A percentile compares a stretch with the other conserved stretches of the same genome.
Conservation (phyloP, 1,140 invertebrate genomes). For the Drosophila setifemur region DNA sequence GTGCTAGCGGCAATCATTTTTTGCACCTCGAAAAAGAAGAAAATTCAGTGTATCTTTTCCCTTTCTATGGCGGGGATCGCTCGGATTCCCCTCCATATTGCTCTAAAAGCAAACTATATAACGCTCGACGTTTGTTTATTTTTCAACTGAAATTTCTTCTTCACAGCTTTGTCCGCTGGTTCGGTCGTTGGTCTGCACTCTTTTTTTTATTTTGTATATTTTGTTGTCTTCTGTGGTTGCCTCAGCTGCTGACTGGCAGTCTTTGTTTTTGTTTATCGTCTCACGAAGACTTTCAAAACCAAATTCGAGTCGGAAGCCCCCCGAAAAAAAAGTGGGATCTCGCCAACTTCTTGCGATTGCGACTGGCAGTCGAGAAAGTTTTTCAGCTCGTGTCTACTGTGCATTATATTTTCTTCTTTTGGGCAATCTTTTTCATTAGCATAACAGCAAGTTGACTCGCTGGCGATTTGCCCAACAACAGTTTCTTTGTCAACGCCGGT, state of each 20-base stretch:
- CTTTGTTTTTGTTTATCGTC: slow-evolving; percentile 72
- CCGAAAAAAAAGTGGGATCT: slow-evolving; percentile 18
- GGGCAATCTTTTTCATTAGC: slow-evolving; percentile 55
- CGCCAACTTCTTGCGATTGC: slow-evolving; percentile 33
- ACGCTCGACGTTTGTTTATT: slow-evolving; percentile 59
- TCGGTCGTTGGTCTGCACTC: slow-evolving; percentile 42
- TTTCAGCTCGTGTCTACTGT: slow-evolving; percentile 18
- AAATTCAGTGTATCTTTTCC: slow-evolving; percentile 47
- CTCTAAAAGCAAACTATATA: slow-evolving; percentile 34
- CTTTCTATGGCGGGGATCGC: slow-evolving; percentile 42
- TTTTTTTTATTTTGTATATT: not conserved
- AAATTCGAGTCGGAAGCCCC: slow-evolving; percentile 29
- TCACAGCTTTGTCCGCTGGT: slow-evolving; percentile 24
- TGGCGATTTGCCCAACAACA: slow-evolving; percentile 18
- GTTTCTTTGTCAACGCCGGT: slow-evolving; percentile 28
- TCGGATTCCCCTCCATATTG: slow-evolving; percentile 6
- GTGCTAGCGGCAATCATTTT: slow-evolving; percentile 56
- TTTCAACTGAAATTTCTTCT: slow-evolving; percentile 58
- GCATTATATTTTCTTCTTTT: slow-evolving; percentile 5
- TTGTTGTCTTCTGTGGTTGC: slow-evolving; percentile 1
- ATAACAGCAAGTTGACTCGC: slow-evolving; percentile 42
- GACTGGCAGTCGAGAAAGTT: slow-evolving; percentile 58
- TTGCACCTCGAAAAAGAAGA: slow-evolving; percentile 53
- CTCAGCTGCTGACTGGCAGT: slow-evolving; percentile 35
- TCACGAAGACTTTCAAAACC: slow-evolving; percentile 55